Evolutionary conservation across 2,888 invertebrate genomes (phyloP).

Genomic region (Hyposoter didymator): DNA sequence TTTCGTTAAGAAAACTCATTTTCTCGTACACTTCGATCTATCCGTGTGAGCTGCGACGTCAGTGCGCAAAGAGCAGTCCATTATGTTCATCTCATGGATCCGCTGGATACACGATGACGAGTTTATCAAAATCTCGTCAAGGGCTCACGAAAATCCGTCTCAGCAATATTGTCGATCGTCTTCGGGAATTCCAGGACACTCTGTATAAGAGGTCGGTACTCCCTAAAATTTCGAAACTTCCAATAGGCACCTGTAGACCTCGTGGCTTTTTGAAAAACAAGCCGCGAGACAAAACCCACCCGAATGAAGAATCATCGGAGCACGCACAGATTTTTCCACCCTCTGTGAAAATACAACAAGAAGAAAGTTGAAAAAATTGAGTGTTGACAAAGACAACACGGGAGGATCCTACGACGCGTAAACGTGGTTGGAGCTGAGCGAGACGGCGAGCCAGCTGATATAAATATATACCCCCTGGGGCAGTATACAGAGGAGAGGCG

Average conservation of each 20-base stretch:
- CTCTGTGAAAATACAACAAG: background rate
- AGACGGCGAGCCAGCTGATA: constrained; percentile 44
- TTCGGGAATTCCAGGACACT: background rate
- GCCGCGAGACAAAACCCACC: constrained; percentile 42
- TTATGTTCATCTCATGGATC: background rate
- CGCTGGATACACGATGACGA: background rate
- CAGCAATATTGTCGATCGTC: background rate
- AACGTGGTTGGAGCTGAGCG: constrained; percentile 48
- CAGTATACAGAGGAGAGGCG: background rate
- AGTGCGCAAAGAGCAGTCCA: background rate
- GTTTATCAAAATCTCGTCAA: background rate
- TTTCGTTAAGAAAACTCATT: background rate
- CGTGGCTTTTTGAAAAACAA: constrained; percentile 30
- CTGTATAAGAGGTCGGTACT: background rate
- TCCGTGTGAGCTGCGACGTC: background rate
- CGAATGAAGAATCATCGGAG: constrained; percentile 54
- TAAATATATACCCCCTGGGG: constrained; percentile 45
- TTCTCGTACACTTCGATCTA: background rate
- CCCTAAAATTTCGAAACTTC: constrained; percentile 37
- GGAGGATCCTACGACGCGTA: constrained; percentile 49
- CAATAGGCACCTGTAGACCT: constrained; percentile 60
- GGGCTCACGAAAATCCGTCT: background rate
- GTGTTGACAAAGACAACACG: constrained; percentile 71
- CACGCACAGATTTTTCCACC: constrained; percentile 28
- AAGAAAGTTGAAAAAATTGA: constrained; percentile 20